Conservation (phyloP, 2,113 vertebrate species). For the Heterochromis multidens region DNA sequence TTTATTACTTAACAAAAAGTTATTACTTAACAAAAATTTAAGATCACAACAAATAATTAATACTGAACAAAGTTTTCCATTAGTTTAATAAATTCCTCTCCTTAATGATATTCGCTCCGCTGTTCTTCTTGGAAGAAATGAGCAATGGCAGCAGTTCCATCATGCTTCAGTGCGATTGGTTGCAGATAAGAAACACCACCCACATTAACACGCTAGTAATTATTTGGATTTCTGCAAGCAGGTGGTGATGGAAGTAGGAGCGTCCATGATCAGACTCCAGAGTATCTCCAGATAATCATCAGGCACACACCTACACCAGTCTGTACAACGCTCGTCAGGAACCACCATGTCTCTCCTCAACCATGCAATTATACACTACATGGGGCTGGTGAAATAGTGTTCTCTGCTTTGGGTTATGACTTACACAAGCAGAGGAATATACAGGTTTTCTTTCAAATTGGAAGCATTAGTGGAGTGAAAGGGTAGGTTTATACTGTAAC, state of each 20-base stretch:
- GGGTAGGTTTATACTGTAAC: neutral
- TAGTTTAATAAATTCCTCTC: neutral
- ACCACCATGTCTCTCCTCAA: conserved; percentile 55
- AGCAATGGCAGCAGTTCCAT: conserved; percentile 17
- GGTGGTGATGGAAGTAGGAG: conserved; percentile 65
- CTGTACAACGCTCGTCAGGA: conserved; percentile 32
- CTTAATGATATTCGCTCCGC: neutral
- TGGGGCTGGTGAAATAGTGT: conserved; percentile 8
- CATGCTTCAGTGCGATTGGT: conserved; percentile 17
- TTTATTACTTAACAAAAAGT: neutral
- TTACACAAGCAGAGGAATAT: conserved; percentile 12
- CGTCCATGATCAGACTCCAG: conserved; percentile 57
- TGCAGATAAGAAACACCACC: conserved; percentile 60
- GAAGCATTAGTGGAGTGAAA: neutral
- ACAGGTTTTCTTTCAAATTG: conserved; percentile 2
- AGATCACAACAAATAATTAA: neutral
- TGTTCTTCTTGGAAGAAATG: conserved; percentile 11
- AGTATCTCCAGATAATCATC: conserved; percentile 69
- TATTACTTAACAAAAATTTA: neutral
- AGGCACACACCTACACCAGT: conserved; percentile 35
- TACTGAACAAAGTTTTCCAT: neutral
- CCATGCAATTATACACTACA: conserved; percentile 6
- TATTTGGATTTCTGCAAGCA: conserved; percentile 73
- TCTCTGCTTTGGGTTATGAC: conserved; percentile 11
- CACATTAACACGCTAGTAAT: conserved; percentile 57